A percentile compares a stretch with the other conserved stretches of the same genome.
Evolutionary conservation across 2,888 invertebrate species (phyloP).

Genomic region (Tachina lurida): DNA sequence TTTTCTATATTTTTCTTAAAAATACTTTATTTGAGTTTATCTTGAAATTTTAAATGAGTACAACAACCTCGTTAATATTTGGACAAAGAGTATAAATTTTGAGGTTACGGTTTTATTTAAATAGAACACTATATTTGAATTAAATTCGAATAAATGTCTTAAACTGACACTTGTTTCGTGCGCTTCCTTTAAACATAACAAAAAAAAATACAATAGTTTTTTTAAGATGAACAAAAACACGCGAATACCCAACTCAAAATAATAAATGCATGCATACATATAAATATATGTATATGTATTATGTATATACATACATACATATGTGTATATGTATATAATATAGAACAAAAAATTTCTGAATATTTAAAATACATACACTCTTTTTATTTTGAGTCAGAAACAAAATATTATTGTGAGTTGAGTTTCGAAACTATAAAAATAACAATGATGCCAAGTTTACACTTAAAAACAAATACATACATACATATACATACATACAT

Average conservation of each 20-base stretch:
- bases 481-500: slow-evolving; percentile 60
- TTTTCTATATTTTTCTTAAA: slow-evolving; percentile 41
- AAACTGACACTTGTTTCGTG: slow-evolving; percentile 70
- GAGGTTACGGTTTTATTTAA: slow-evolving; percentile 18
- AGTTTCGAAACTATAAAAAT: slow-evolving; percentile 62
- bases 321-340: too few relatives aligned
- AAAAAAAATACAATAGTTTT: slow-evolving; percentile 67
- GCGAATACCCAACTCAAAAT: slow-evolving; percentile 58
- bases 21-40: slow-evolving; percentile 29
- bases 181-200: slow-evolving; percentile 68
- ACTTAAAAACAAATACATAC: slow-evolving; percentile 65
- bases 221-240: slow-evolving; percentile 53
- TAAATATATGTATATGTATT: slow-evolving; percentile 5
- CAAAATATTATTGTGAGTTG: slow-evolving; percentile 45
- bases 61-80: slow-evolving; percentile 21
- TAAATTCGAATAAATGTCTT: slow-evolving; percentile 66
- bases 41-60: slow-evolving; percentile 54
- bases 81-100: slow-evolving; percentile 8
- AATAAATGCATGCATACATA: slow-evolving; percentile 23
- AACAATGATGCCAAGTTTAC: slow-evolving; percentile 72
- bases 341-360: slow-evolving; percentile 19
- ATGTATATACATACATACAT: too few relatives aligned
- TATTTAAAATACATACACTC: slow-evolving; percentile 2
- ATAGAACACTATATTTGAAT: slow-evolving; percentile 55
- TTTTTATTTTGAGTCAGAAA: slow-evolving; percentile 41